Base-by-base conservation (phyloP, 2,888 invertebrate species). In the Troglohyphantes excavatus region DNA sequence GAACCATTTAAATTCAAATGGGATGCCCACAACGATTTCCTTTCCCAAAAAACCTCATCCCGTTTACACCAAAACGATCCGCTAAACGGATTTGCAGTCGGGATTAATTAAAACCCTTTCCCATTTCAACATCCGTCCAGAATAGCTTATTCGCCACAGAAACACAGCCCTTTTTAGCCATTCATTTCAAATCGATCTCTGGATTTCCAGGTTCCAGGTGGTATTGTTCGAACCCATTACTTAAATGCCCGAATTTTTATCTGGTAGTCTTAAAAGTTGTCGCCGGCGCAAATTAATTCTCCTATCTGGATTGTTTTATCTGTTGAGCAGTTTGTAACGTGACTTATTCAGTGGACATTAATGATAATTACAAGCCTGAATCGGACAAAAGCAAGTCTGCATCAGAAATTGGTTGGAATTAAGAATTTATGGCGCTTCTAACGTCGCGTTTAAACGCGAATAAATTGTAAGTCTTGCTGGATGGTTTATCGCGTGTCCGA, bases 281-380 rank as follows among this genome's bases (percentile, higher is more conserved):
- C 63, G 43, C 33, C 79, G n/a, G 21, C 46, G 46, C 79, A 46
- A 81, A 81, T 81, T 81, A 81, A 81, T 81, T 81, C 53, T 68
- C 79, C 27, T 81, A 81, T 81, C 79, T 81, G 6, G 23, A 53
- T 46, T 65, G 46, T 26, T 68, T 67, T 81, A 68, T 67, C 79
- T 68, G n/a, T 7, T 3, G 33, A 65, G 39, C 19, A 59, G 61
- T 65, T 65, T 65, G 67, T 29, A 29, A 68, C 53, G 46, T 67
- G 79, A 46, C 26, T 81, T 68, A 68, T 68, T 68, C 61, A 29
- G 43, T 46, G 67, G 21, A 26, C 63, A 78, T 65, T 78, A 78
- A 78, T 63, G 78, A 65, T 78, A 78, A 78, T 78, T 78, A 61
- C 39, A 43, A 43, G 59, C 76, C 26, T 7, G 63, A 21, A 65